A percentile compares a stretch with the other conserved stretches of the same genome.
Conservation (phyloP, 2,797 vertebrate genomes). For the Lepus oiostolus region DNA sequence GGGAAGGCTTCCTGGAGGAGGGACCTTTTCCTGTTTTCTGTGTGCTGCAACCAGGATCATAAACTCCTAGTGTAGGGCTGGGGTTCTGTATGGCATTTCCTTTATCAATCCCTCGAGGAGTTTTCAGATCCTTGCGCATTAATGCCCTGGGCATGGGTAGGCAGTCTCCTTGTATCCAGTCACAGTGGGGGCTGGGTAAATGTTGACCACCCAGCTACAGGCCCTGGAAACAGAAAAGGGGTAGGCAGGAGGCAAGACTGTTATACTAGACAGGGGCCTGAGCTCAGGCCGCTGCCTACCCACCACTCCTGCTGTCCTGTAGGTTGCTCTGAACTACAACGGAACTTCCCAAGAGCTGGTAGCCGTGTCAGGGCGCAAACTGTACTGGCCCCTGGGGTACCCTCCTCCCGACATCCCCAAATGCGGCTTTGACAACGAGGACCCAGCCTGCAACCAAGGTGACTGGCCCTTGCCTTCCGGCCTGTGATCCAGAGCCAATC, state of each 20-base stretch:
- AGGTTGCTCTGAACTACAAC: conserved; percentile 93
- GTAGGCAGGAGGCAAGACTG: not conserved
- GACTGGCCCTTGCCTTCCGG: not conserved
- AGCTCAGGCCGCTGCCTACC: not conserved
- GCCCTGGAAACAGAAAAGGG: not conserved
- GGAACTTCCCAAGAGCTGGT: conserved; percentile 92
- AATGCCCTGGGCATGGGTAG: not conserved
- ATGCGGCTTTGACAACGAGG: conserved; percentile 94
- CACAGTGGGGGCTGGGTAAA: not conserved
- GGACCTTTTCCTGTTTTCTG: conserved; percentile 9
- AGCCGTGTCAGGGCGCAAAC: conserved; percentile 83
- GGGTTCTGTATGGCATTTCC: not conserved
- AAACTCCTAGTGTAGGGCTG: not conserved
- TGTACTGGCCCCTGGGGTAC: conserved; percentile 92
- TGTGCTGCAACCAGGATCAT: not conserved
- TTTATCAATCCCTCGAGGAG: not conserved
- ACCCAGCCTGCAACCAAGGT: conserved; percentile 92
- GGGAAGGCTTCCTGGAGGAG: conserved; percentile 23
- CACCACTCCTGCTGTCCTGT: not conserved
- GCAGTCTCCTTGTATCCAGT: not conserved
- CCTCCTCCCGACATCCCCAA: conserved; percentile 91
- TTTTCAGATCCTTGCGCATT: not conserved
- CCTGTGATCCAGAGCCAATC: not conserved
- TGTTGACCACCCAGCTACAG: not conserved
- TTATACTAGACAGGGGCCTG: not conserved